Evolutionary conservation across 2,888 invertebrate species (phyloP).

Genomic region (Drosophila kuntzei): DNA sequence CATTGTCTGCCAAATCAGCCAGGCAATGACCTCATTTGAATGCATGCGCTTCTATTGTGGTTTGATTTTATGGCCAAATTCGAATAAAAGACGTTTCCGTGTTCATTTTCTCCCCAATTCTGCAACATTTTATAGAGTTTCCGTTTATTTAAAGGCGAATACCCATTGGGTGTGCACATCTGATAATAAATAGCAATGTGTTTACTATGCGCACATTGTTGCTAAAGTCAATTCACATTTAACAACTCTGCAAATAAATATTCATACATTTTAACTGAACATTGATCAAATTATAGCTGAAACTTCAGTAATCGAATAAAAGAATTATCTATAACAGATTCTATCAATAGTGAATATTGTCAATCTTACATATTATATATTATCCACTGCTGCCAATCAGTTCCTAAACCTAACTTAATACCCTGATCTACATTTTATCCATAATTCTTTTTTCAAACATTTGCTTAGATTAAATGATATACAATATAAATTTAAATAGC

Average conservation of each 20-base stretch:
- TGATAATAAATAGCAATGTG: slow-evolving; percentile 27
- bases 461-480: too few relatives aligned
- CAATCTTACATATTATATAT: too few relatives aligned
- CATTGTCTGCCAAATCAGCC: slow-evolving; percentile 54
- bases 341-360: not conserved
- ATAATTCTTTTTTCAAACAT: too few relatives aligned
- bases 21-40: slow-evolving; percentile 65
- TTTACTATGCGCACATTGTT: slow-evolving; percentile 9
- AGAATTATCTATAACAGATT: not conserved
- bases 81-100: slow-evolving; percentile 44
- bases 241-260: not conserved
- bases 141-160: slow-evolving; percentile 18
- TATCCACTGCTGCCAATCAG: too few relatives aligned
- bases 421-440: too few relatives aligned
- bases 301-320: not conserved
- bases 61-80: slow-evolving; percentile 59
- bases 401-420: too few relatives aligned
- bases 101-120: slow-evolving; percentile 40
- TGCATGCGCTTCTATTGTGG: slow-evolving; percentile 53
- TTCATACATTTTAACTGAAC: not conserved
- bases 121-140: slow-evolving; percentile 15
- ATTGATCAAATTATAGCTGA: not conserved
- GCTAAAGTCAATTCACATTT: not conserved
- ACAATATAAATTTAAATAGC: not conserved
- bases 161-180: slow-evolving; percentile 22